Conservation (phyloP, 2,113 vertebrate genomes). For the Gymnogyps californianus region DNA sequence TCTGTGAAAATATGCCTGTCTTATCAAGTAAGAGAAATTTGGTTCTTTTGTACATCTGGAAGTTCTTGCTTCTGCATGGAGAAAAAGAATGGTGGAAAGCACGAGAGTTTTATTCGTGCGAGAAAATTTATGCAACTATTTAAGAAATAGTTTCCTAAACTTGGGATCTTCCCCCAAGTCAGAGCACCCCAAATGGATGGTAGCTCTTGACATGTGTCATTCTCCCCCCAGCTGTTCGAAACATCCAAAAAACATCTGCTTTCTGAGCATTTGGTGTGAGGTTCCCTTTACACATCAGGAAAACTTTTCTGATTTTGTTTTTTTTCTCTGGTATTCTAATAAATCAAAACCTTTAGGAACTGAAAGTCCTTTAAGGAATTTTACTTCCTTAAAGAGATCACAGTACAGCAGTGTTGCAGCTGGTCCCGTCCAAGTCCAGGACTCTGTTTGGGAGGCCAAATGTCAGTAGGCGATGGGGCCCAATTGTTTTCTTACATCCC, state of each 20-base stretch:
- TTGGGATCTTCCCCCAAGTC: neutral
- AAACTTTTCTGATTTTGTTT: neutral
- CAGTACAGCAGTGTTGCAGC: neutral
- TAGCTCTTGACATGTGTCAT: neutral
- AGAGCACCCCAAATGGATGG: neutral
- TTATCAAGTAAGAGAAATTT: neutral
- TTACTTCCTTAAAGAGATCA: neutral
- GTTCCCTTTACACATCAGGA: neutral
- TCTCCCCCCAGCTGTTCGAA: neutral
- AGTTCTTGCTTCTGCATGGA: neutral
- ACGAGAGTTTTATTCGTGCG: neutral
- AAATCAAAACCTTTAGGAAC: neutral
- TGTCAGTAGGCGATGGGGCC: neutral
- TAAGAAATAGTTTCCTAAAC: neutral
- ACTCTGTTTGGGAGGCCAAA: neutral
- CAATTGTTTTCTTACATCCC: accelerated
- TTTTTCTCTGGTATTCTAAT: neutral
- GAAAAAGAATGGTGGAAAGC: neutral
- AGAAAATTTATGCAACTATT: neutral
- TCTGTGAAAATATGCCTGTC: neutral
- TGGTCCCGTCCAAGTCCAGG: neutral
- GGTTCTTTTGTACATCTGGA: neutral
- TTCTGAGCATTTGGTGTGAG: neutral
- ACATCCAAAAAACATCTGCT: neutral
- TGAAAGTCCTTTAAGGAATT: neutral